phyloP scores from a whole-genome alignment of 92 coral and sea anemone species.

The Galaxea fascicularis region DNA sequence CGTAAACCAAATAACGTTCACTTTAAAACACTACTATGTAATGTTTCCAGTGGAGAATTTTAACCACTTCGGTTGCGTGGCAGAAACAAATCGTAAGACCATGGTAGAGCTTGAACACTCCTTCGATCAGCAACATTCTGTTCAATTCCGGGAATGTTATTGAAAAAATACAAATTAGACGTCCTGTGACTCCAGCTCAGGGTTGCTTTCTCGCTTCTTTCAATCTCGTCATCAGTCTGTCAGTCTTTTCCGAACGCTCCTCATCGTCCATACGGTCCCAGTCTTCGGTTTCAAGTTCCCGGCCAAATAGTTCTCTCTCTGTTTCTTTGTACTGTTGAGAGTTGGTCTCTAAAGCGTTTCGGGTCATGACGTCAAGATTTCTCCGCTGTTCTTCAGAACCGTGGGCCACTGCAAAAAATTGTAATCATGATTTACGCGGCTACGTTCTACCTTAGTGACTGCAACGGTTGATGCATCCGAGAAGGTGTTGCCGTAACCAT shows the following conservation, averaged over 20 bases:
- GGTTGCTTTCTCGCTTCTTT: conserved; percentile 54
- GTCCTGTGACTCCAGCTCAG: background rate
- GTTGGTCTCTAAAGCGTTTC: conserved; percentile 49
- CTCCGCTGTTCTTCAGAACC: conserved; percentile 65
- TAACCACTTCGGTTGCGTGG: too few relatives aligned
- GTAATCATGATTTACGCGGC: background rate
- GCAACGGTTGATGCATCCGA: too few relatives aligned
- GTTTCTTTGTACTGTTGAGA: conserved; percentile 64
- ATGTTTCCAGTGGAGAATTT: too few relatives aligned
- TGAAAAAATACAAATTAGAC: too few relatives aligned
- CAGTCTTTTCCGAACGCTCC: conserved; percentile 58
- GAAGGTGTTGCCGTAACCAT: too few relatives aligned
- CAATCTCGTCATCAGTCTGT: conserved; percentile 54
- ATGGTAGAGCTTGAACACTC: too few relatives aligned
- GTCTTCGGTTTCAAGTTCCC: conserved; percentile 70
- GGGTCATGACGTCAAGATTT: conserved; percentile 53
- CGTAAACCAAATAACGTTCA: too few relatives aligned
- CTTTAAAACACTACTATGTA: too few relatives aligned
- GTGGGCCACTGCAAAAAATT: conserved; percentile 66
- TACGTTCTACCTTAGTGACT: too few relatives aligned
- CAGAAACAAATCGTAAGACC: too few relatives aligned
- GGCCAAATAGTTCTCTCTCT: conserved; percentile 70
- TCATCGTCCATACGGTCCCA: conserved; percentile 78
- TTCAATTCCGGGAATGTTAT: too few relatives aligned
- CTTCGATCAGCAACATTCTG: too few relatives aligned